Conservation (phyloP, 2,113 vertebrate species). For the Eurypyga helias region DNA sequence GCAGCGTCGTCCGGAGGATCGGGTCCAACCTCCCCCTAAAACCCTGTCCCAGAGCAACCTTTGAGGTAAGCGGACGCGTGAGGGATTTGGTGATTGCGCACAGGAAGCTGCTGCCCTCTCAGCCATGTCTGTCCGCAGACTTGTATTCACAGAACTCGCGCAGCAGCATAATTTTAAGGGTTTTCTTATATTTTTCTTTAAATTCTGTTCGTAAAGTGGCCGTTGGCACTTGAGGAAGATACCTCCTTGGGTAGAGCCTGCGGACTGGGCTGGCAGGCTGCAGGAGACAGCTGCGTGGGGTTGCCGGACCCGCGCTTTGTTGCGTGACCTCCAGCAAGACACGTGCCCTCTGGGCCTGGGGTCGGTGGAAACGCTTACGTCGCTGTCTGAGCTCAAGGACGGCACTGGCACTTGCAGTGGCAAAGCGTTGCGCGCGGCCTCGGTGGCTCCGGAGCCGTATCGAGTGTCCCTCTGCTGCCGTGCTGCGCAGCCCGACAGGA, state of each 20-base stretch:
- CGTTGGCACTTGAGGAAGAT: rapidly evolving
- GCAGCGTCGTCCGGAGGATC: slow-evolving; percentile 94
- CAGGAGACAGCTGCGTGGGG: not conserved
- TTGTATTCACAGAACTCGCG: rapidly evolving
- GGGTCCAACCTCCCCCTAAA: slow-evolving; percentile 93
- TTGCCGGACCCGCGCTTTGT: not conserved
- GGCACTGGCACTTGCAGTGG: not conserved
- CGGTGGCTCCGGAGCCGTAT: not conserved
- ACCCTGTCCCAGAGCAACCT: slow-evolving; percentile 91
- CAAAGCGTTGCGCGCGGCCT: not conserved
- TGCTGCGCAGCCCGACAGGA: not conserved
- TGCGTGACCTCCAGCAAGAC: not conserved
- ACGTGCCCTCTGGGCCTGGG: not conserved
- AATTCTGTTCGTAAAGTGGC: not conserved
- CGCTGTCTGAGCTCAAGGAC: not conserved
- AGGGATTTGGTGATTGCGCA: rapidly evolving
- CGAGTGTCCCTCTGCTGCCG: not conserved
- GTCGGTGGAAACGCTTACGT: not conserved
- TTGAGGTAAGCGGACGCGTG: slow-evolving; percentile 80
- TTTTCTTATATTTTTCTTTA: too few species aligned
- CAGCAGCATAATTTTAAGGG: rapidly evolving
- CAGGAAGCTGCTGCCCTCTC: not conserved
- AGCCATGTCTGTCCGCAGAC: rapidly evolving
- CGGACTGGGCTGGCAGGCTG: not conserved
- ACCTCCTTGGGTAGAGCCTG: not conserved